A percentile compares a stretch with the other conserved stretches of the same genome.
Conservation (phyloP, 2,888 invertebrate genomes). For the Apodemia mormo region DNA sequence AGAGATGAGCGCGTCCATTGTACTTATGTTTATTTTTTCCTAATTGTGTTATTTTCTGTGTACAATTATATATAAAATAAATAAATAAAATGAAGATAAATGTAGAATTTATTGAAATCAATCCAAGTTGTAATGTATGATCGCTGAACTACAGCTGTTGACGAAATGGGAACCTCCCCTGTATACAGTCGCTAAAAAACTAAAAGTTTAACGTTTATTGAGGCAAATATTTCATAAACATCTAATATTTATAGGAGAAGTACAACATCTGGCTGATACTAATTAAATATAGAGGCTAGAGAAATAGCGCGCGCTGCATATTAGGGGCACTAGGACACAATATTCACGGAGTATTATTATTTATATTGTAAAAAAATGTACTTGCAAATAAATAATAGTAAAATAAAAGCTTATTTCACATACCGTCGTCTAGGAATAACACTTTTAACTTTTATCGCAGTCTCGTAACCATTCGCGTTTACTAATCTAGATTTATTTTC, state of each 20-base stretch:
- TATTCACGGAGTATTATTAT: not conserved
- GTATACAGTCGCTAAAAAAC: not conserved
- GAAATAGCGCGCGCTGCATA: conserved; percentile 6
- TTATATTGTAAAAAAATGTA: not conserved
- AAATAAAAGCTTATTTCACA: conserved; percentile 11
- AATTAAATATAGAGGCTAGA: conserved; percentile 11
- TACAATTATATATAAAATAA: no score
- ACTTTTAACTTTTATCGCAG: conserved; percentile 75
- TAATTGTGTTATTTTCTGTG: no score
- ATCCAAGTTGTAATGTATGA: no score
- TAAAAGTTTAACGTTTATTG: not conserved
- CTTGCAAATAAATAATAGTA: not conserved
- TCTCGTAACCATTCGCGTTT: conserved; percentile 45
- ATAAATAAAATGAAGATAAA: no score
- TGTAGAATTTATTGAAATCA: no score
- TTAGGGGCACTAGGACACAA: conserved; percentile 2
- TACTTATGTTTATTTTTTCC: no score
- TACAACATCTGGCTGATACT: not conserved
- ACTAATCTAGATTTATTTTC: conserved; percentile 54
- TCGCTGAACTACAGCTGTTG: not conserved
- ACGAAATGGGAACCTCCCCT: not conserved
- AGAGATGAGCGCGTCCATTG: no score
- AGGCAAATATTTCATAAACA: not conserved
- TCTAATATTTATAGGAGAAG: conserved; percentile 7
- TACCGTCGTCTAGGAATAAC: conserved; percentile 72